Evolutionary conservation across 2,113 vertebrate species (phyloP).

Genomic region (Haliaeetus leucogaster): DNA sequence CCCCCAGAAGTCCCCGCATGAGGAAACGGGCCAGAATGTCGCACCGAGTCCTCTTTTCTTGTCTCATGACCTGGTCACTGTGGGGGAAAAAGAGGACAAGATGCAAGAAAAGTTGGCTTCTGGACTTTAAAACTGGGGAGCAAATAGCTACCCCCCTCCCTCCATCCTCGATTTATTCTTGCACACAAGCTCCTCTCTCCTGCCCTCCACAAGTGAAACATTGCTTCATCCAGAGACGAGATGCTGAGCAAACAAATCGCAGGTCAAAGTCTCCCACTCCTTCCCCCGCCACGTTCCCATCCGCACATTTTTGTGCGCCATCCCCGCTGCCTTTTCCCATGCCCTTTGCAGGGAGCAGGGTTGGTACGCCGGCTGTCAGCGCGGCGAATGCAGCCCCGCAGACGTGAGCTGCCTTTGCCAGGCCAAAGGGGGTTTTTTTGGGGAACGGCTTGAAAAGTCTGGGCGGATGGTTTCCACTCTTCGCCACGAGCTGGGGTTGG

Average conservation of each 20-base stretch:
- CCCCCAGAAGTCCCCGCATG: neutral
- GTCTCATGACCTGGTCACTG: neutral
- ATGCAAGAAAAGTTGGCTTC: neutral
- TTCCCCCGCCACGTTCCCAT: neutral
- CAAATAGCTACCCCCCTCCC: neutral
- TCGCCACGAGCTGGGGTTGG: fast-evolving
- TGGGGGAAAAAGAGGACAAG: neutral
- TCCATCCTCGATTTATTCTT: neutral
- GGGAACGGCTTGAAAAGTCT: neutral
- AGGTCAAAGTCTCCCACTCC: conserved; percentile 18
- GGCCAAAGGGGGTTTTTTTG: neutral
- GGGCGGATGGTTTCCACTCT: neutral
- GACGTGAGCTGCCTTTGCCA: conserved; percentile 4
- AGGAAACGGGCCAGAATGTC: neutral
- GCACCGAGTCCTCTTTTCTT: neutral
- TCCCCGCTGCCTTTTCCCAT: conserved; percentile 21
- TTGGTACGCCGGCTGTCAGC: neutral
- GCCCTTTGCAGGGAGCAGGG: neutral
- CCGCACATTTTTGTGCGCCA: neutral
- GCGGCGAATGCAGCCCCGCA: fast-evolving
- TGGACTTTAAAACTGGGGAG: neutral
- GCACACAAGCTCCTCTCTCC: neutral
- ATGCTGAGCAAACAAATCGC: conserved; percentile 9
- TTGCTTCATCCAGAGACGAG: neutral
- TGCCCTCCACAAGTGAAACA: neutral